Evolutionary conservation across 2,113 vertebrate species (phyloP).

Genomic region (Proteles cristata): DNA sequence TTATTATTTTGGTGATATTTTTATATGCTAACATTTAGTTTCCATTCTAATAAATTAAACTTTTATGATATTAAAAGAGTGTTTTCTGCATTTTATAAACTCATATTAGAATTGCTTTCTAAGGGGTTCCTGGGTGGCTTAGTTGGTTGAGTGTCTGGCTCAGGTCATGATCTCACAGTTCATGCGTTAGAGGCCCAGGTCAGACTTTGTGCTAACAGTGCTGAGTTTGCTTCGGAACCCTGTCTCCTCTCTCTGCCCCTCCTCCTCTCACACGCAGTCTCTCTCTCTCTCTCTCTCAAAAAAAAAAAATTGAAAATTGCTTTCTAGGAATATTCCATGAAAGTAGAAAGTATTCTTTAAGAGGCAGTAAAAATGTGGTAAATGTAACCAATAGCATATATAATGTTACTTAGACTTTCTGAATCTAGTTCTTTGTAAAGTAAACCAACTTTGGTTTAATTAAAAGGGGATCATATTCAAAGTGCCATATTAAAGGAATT

Average conservation of each 20-base stretch:
- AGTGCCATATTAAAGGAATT: slow-evolving; percentile 17
- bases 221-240: no score
- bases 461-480: background rate
- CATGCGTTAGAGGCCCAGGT: no score
- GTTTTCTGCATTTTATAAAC: background rate
- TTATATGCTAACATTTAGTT: background rate
- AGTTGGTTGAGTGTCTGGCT: no score
- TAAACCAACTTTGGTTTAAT: background rate
- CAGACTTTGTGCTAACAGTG: no score
- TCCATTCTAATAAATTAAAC: slow-evolving; percentile 27
- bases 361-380: background rate
- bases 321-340: background rate
- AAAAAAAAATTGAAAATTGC: background rate
- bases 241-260: no score
- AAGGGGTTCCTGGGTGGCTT: background rate
- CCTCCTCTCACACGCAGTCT: no score
- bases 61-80: background rate
- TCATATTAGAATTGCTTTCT: background rate
- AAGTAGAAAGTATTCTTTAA: background rate
- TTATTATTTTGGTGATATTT: background rate
- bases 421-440: slow-evolving; percentile 20
- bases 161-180: no score
- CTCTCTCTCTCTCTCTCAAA: no score
- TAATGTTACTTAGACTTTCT: background rate
- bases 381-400: background rate